Base-by-base conservation (phyloP, 2,888 invertebrate species). In the Galeruca laticollis region DNA sequence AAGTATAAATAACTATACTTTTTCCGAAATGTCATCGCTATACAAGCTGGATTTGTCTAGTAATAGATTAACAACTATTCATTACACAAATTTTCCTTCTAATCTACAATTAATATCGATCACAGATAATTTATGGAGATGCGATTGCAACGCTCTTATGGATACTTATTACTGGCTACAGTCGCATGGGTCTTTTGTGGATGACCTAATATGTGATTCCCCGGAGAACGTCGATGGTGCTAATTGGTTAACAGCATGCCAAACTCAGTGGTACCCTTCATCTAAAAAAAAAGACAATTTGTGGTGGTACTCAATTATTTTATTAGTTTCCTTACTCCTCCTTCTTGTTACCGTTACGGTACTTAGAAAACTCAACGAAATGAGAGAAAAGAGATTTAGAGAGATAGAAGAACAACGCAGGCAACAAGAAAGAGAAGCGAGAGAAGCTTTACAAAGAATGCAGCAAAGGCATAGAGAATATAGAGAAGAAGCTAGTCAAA, bases 61-160 rank as follows among this genome's bases (percentile, higher is more conserved):
- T 40, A 94, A 94, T 81, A 88, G 92, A 69, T 87, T 94, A 75
- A 92, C 91, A 0, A 88, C 88, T 60, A 89, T 92, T 84, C 87
- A 86, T 43, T 86, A 87, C 8, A 85, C 86, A 1, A 89, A 88
- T 79, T 93, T 94, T 78, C 86, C 87, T 0, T 92, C 91, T 82
- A 85, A 86, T 10, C 15, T 73, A 9, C 18, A 33, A 57, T n/a
- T 57, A 33, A 35, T 57, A 57, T 57, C 56, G 10, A 57, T 57
- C 18, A 87, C 88, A 15, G 92, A 93, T 78, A 94, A 94, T 82
- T 91, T 92, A 75, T 94, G 94, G 94, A 87, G 90, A 70, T 94
- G 94, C 81, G 90, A 92, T 73, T 94, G 94, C 78, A 76, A 78
- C 0, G 87, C 89, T 21, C 89, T 94, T 81, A 86, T 88, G 65